These are phyloP conservation scores for Falcaria lacertinaria DNA, from an alignment of 2,888 invertebrate species.

Conservation along the genomic window DNA sequence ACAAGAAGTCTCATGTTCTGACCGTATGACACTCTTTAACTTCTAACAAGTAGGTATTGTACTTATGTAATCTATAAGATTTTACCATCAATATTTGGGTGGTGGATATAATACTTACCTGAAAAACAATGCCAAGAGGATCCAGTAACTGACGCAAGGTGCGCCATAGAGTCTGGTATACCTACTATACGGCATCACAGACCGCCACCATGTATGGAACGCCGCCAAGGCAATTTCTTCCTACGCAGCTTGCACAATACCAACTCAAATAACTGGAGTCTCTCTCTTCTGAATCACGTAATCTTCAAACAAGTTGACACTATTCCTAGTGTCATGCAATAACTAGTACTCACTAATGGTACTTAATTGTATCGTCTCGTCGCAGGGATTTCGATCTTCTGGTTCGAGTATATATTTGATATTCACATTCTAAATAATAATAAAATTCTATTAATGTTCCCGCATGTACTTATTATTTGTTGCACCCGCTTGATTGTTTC, in stretches of 20 bases:
- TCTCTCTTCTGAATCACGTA: constrained; percentile 14
- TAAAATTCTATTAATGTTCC: too few species aligned
- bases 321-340: constrained; percentile 18
- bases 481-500: constrained; percentile 63
- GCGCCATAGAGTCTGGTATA: constrained; percentile 31
- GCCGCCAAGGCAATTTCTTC: constrained; percentile 38
- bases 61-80: too few species aligned
- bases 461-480: constrained; percentile 33
- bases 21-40: too few species aligned
- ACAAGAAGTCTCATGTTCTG: too few species aligned
- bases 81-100: too few species aligned
- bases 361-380: too few species aligned
- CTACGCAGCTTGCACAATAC: constrained; percentile 33
- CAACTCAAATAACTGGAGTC: constrained; percentile 5
- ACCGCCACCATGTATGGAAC: constrained; percentile 31
- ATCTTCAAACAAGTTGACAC: neutral
- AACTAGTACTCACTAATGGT: too few species aligned
- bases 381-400: too few species aligned
- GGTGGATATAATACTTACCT: constrained; percentile 4
- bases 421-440: too few species aligned
- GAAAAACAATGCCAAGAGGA: constrained; percentile 18
- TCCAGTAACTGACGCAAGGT: constrained; percentile 21
- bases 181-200: constrained; percentile 13
- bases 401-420: too few species aligned
- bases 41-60: too few species aligned